These are phyloP conservation scores for Mobula hypostoma DNA, from an alignment of 2,113 vertebrate species.

Conservation along the genomic window DNA sequence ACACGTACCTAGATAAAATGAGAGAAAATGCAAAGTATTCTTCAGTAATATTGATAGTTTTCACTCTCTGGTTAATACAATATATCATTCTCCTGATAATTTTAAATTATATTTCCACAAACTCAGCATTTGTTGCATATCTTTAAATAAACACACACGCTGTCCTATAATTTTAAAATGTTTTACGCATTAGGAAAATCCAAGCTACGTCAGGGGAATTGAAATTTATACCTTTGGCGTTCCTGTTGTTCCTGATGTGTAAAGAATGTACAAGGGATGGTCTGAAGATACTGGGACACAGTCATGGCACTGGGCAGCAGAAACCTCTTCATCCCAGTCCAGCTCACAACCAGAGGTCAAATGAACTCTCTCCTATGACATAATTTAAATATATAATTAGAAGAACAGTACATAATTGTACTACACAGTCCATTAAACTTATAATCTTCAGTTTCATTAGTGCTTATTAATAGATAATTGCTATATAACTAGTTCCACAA, in stretches of 20 bases:
- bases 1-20: background rate
- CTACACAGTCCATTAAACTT: background rate
- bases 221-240: slow-evolving; percentile 74
- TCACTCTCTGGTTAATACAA: background rate
- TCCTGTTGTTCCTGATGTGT: slow-evolving; percentile 92
- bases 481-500: background rate
- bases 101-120: background rate
- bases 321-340: slow-evolving; percentile 88
- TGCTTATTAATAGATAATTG: background rate
- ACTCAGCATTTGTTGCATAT: background rate
- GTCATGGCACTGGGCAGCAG: slow-evolving; percentile 62
- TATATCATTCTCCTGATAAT: background rate
- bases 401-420: background rate
- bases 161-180: too few species aligned
- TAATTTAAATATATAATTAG: slow-evolving; percentile 21
- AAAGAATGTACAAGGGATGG: slow-evolving; percentile 88
- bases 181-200: background rate
- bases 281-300: slow-evolving; percentile 75
- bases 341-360: slow-evolving; percentile 61
- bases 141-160: background rate
- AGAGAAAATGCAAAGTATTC: background rate
- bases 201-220: background rate
- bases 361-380: slow-evolving; percentile 62
- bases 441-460: background rate
- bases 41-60: background rate